These are phyloP conservation scores for Drosophila mimica DNA, from an alignment of 2,888 invertebrate species.

Conservation along the genomic window DNA sequence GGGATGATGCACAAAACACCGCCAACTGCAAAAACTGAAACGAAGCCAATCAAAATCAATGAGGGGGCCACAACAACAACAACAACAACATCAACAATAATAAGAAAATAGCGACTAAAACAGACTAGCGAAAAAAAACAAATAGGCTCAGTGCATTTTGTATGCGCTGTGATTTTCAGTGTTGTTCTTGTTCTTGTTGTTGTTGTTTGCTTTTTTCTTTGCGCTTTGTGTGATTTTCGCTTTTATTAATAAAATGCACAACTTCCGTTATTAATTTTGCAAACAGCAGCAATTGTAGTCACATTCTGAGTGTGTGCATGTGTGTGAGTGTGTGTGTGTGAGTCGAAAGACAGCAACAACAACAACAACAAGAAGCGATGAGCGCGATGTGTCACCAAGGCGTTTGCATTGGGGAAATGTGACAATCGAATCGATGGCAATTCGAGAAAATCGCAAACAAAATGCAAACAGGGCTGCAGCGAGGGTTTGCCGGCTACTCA, in stretches of 20 bases:
- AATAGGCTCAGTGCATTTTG: conserved; percentile 37
- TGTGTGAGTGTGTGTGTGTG: conserved; percentile 12
- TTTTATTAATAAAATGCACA: conserved; percentile 84
- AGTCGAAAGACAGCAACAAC: conserved; percentile 47
- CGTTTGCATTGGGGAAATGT: conserved; percentile 20
- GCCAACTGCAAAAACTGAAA: conserved; percentile 52
- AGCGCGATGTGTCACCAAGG: conserved; percentile 66
- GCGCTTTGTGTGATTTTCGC: conserved; percentile 66
- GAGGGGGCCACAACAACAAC: conserved; percentile 37
- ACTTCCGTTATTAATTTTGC: conserved; percentile 84
- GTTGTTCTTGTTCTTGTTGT: conserved; percentile 40
- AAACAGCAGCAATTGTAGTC: conserved; percentile 71
- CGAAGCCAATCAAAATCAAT: conserved; percentile 55
- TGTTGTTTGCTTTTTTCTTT: conserved; percentile 27
- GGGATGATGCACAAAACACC: conserved; percentile 60
- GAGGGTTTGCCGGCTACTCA: conserved; percentile 21
- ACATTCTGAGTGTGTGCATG: conserved; percentile 1
- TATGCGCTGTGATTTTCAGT: conserved; percentile 29
- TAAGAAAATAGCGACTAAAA: conserved; percentile 27
- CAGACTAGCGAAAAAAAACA: conserved; percentile 33
- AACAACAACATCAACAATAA: conserved; percentile 20
- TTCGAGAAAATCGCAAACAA: conserved; percentile 51
- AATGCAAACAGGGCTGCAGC: conserved; percentile 44
- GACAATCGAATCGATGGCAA: conserved; percentile 43
- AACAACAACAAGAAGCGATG: conserved; percentile 55